Evolutionary conservation across 2,888 invertebrate genomes (phyloP).

Genomic region (Ectemnius lituratus): DNA sequence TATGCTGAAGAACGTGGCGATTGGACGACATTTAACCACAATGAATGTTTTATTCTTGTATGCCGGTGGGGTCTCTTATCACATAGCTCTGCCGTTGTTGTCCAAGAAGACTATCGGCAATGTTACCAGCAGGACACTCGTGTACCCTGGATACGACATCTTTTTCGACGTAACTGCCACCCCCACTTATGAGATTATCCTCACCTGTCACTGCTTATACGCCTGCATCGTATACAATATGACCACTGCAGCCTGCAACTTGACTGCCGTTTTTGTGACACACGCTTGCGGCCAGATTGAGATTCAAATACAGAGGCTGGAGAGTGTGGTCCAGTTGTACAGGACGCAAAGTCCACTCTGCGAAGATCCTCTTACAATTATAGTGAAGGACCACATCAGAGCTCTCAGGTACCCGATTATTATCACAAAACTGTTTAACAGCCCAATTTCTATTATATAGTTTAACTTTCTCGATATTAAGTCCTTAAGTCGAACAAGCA

Average conservation of each 20-base stretch:
- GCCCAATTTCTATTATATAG: too few relatives aligned
- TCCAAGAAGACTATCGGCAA: conserved; percentile 39
- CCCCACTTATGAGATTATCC: conserved; percentile 58
- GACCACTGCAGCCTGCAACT: conserved; percentile 43
- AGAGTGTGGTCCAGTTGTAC: too few relatives aligned
- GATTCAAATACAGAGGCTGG: too few relatives aligned
- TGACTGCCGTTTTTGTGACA: conserved; percentile 52
- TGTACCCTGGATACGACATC: conserved; percentile 51
- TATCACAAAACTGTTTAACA: too few relatives aligned
- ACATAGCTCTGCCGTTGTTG: conserved; percentile 20
- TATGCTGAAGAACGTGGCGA: conserved; percentile 39
- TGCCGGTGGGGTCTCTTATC: conserved; percentile 44
- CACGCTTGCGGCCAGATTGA: conserved; percentile 35
- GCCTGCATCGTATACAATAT: conserved; percentile 42
- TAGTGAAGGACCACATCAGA: too few relatives aligned
- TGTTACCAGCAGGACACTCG: conserved; percentile 43
- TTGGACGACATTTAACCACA: conserved; percentile 50
- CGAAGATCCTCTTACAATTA: too few relatives aligned
- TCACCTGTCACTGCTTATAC: conserved; percentile 40
- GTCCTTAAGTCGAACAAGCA: too few relatives aligned
- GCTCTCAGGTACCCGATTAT: too few relatives aligned
- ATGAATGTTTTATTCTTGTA: conserved; percentile 51
- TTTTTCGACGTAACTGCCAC: conserved; percentile 43
- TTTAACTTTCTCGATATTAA: too few relatives aligned
- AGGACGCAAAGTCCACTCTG: background rate